These are phyloP conservation scores for Acleris literana DNA, from an alignment of 2,888 invertebrate genomes.

Conservation along the genomic window DNA sequence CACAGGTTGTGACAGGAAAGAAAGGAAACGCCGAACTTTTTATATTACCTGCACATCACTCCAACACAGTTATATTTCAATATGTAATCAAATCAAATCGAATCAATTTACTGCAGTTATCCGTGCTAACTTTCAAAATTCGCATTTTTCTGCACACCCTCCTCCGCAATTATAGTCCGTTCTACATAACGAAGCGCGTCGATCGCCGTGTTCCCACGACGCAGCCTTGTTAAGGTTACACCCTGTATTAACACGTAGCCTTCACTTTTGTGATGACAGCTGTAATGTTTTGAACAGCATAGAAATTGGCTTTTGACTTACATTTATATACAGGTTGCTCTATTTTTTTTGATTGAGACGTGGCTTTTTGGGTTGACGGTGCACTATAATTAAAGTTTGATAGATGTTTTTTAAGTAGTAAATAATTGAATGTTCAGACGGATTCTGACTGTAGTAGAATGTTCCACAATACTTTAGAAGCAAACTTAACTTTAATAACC, in stretches of 20 bases:
- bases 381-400: too few species aligned
- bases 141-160: conserved; percentile 44
- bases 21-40: too few species aligned
- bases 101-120: neutral
- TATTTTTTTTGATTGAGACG: neutral
- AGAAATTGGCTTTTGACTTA: neutral
- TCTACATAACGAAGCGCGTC: conserved; percentile 63
- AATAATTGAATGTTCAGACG: too few species aligned
- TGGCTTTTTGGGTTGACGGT: too few species aligned
- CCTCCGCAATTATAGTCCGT: conserved; percentile 56
- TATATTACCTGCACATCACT: too few species aligned
- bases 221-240: conserved; percentile 26
- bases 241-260: conserved; percentile 14
- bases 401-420: too few species aligned
- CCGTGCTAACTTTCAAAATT: conserved; percentile 31
- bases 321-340: neutral
- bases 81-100: too few species aligned
- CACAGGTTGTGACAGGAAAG: too few species aligned
- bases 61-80: neutral
- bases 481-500: too few species aligned
- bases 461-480: too few species aligned
- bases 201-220: conserved; percentile 58
- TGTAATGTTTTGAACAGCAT: conserved; percentile 1
- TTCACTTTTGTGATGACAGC: neutral
- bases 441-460: too few species aligned